Percentiles rank a stretch among this genome's conserved stretches.
These are phyloP conservation scores for Ceratosolen fusciceps DNA, from an alignment of 1,140 invertebrate genomes.

Conservation along the genomic window DNA sequence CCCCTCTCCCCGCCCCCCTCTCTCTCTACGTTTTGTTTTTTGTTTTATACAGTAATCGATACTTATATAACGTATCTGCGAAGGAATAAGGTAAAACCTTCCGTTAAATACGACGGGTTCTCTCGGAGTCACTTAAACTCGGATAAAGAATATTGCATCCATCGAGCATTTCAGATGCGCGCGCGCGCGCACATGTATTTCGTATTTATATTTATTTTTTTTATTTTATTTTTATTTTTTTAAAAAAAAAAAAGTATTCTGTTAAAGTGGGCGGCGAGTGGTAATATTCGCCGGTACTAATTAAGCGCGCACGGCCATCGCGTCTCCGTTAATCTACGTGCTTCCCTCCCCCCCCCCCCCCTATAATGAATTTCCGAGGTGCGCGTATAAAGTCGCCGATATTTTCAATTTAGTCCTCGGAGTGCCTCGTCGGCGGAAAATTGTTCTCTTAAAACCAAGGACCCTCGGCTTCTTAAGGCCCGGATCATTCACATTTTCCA, in stretches of 20 bases:
- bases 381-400: constrained; percentile 26
- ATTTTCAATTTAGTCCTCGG: constrained; percentile 37
- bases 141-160: no score
- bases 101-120: no score
- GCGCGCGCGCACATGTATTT: no score
- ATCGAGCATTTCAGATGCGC: no score
- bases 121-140: no score
- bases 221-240: neutral
- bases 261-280: neutral
- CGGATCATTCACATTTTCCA: constrained; percentile 38
- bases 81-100: no score
- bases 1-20: no score
- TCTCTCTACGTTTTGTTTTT: no score
- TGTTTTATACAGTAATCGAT: no score
- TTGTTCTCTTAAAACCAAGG: constrained; percentile 3
- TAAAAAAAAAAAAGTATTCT: neutral
- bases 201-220: no score
- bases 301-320: neutral
- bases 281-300: neutral
- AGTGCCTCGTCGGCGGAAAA: constrained; percentile 12
- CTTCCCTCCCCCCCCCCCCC: no score
- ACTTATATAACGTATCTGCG: no score
- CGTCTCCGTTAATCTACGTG: constrained; percentile 21
- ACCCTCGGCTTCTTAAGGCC: neutral
- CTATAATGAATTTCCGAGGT: constrained; percentile 7